Percentiles rank a stretch among this genome's conserved stretches.
Conservation (phyloP, 1,140 invertebrate species). For the Drosophila sproati region DNA sequence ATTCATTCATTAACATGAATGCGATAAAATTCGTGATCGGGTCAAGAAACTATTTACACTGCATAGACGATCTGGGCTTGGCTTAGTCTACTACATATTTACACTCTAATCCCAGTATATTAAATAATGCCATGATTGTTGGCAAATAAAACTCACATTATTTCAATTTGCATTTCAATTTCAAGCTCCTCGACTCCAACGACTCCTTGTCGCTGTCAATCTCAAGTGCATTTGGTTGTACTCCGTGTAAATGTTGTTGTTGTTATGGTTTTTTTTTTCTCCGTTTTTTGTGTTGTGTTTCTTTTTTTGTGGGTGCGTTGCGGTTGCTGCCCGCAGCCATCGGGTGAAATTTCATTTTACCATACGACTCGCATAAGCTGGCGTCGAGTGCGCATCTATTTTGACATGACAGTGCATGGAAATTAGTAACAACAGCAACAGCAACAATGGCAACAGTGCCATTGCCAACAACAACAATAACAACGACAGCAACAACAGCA, state of each 20-base stretch:
- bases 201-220: slow-evolving; percentile 16
- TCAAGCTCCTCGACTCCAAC: slow-evolving; percentile 7
- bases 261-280: neutral
- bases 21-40: slow-evolving; percentile 54
- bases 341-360: slow-evolving; percentile 52
- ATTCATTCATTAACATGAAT: slow-evolving; percentile 26
- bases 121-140: slow-evolving; percentile 36
- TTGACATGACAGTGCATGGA: slow-evolving; percentile 53
- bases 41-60: slow-evolving; percentile 38
- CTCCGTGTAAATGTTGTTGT: slow-evolving; percentile 1
- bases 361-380: too few species aligned
- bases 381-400: slow-evolving; percentile 22
- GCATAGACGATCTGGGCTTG: slow-evolving; percentile 2
- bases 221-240: slow-evolving; percentile 62
- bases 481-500: neutral
- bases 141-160: slow-evolving; percentile 30
- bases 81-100: neutral
- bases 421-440: slow-evolving; percentile 58
- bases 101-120: neutral
- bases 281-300: neutral
- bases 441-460: neutral
- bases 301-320: slow-evolving; percentile 28
- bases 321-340: slow-evolving; percentile 2
- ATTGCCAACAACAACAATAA: slow-evolving; percentile 3
- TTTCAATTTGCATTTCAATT: slow-evolving; percentile 39